Conservation (phyloP, 1,140 invertebrate species). For the Apis mellifera region DNA sequence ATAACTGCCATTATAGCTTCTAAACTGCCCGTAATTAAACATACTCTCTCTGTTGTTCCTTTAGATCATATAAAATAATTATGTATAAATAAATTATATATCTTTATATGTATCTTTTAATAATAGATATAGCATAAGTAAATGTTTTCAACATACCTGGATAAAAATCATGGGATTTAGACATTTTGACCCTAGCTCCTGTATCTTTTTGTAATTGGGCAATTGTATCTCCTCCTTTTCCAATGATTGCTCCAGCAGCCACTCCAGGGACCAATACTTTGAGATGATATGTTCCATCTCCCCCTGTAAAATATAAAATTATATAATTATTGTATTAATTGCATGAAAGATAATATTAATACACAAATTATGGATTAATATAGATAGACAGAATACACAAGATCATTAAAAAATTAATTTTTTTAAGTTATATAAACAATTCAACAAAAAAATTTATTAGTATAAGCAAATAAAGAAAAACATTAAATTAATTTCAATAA, state of each 20-base stretch:
- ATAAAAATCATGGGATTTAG: conserved; percentile 98
- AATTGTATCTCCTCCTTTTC: conserved; percentile 98
- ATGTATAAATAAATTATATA: background rate
- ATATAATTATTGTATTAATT: background rate
- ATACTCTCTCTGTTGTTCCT: conserved; percentile 98
- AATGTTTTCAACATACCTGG: conserved; percentile 86
- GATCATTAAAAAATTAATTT: background rate
- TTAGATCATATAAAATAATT: conserved; percentile 60
- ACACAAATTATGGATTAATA: background rate
- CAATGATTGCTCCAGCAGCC: conserved; percentile 98
- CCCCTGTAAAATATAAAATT: conserved; percentile 78
- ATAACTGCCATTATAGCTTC: conserved; percentile 96
- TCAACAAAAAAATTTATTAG: background rate
- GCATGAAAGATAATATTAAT: background rate
- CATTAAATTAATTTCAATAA: background rate
- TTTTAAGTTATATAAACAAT: background rate
- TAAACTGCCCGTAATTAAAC: conserved; percentile 96
- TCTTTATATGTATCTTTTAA: background rate
- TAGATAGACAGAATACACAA: background rate
- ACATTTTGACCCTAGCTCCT: conserved; percentile 98
- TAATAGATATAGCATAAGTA: background rate
- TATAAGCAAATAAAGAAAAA: background rate
- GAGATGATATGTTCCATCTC: conserved; percentile 93
- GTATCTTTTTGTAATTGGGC: conserved; percentile 98
- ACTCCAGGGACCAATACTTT: conserved; percentile 98